Percentiles rank a stretch among this genome's conserved stretches.
Evolutionary conservation across 2,888 invertebrate species (phyloP).

Genomic region (Autographa gamma): DNA sequence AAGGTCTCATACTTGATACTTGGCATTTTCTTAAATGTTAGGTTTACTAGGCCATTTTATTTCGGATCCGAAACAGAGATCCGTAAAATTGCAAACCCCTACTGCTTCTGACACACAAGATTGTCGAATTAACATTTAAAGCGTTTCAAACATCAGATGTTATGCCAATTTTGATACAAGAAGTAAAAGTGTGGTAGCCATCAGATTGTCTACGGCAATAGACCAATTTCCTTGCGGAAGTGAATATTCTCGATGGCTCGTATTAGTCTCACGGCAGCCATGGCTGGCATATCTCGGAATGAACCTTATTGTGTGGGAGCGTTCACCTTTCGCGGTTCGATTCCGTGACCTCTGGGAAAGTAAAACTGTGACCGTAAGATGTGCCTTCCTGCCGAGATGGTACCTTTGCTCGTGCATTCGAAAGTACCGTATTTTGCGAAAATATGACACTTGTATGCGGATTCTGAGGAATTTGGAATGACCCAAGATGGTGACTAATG

Average conservation of each 20-base stretch:
- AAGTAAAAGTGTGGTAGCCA: conserved; percentile 10
- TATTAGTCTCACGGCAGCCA: conserved; percentile 44
- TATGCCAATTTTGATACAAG: background rate
- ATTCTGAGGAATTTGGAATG: background rate
- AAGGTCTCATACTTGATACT: too few species aligned
- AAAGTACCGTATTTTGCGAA: conserved; percentile 28
- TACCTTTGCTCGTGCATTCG: conserved; percentile 30
- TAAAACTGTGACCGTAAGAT: conserved; percentile 48
- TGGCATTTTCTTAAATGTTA: too few species aligned
- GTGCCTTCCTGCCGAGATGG: conserved; percentile 33
- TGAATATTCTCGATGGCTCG: conserved; percentile 25
- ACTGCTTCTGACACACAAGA: background rate
- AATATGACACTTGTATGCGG: background rate
- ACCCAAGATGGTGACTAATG: background rate
- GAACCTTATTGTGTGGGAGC: conserved; percentile 62
- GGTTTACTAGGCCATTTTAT: background rate
- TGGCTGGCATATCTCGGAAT: conserved; percentile 55
- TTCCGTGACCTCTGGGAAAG: conserved; percentile 61
- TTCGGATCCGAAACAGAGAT: background rate
- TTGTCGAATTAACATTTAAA: background rate
- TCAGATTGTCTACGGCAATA: background rate
- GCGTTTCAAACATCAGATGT: conserved; percentile 1
- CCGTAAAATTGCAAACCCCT: background rate
- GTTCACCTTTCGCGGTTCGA: conserved; percentile 60
- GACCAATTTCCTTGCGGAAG: background rate